These are phyloP conservation scores for Agrypnus murinus DNA, from an alignment of 2,888 invertebrate genomes.

Conservation along the genomic window DNA sequence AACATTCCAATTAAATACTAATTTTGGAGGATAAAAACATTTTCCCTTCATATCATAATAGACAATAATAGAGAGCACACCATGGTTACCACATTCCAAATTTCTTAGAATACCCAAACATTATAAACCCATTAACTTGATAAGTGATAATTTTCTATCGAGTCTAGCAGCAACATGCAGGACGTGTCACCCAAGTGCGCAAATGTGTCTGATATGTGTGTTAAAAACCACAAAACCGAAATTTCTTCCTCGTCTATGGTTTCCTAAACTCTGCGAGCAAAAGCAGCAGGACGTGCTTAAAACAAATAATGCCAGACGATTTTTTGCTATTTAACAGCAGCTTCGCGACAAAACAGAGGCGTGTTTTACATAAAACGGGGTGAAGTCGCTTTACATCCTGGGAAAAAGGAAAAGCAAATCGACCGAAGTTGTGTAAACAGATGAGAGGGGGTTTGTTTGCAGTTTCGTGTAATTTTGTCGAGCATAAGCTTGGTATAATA, in stretches of 20 bases:
- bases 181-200: not conserved
- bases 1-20: too few species aligned
- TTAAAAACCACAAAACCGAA: constrained; percentile 18
- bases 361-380: constrained; percentile 37
- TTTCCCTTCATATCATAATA: too few species aligned
- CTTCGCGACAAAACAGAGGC: constrained; percentile 31
- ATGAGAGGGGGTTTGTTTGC: constrained; percentile 27
- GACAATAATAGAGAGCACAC: not conserved
- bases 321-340: constrained; percentile 26
- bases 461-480: constrained; percentile 39
- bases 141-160: constrained; percentile 15
- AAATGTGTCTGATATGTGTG: constrained; percentile 4
- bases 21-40: too few species aligned
- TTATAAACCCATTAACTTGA: constrained; percentile 34
- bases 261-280: not conserved
- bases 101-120: constrained; percentile 16
- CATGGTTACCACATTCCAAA: too few species aligned
- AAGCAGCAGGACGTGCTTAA: not conserved
- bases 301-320: constrained; percentile 19
- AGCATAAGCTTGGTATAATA: constrained; percentile 38
- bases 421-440: constrained; percentile 39
- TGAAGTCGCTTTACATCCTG: constrained; percentile 5
- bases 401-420: constrained; percentile 39
- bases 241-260: not conserved
- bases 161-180: not conserved